These are phyloP conservation scores for Euplagia quadripunctaria DNA, from an alignment of 2,888 invertebrate genomes.

Conservation along the genomic window DNA sequence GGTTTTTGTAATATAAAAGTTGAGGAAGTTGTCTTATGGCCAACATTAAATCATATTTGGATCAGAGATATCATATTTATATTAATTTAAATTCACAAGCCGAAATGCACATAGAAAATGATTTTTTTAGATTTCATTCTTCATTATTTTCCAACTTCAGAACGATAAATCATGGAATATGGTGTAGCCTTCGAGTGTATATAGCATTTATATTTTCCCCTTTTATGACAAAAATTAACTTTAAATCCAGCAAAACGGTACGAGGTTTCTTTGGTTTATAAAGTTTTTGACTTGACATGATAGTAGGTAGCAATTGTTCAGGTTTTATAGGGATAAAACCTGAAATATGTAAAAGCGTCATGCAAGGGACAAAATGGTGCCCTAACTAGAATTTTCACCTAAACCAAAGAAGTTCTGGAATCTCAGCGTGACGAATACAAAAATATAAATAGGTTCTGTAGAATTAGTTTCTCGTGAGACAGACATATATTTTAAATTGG, in stretches of 20 bases:
- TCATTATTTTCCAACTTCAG: too few relatives aligned
- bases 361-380: not conserved
- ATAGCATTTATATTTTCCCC: not conserved
- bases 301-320: not conserved
- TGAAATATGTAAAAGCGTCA: not conserved
- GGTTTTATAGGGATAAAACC: not conserved
- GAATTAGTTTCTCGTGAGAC: not conserved
- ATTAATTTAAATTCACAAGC: not conserved
- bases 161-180: not conserved
- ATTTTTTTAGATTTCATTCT: not conserved
- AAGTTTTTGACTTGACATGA: not conserved
- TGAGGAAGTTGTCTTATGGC: not conserved
- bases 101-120: not conserved
- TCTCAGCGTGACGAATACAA: too few relatives aligned
- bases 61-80: not conserved
- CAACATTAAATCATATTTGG: not conserved
- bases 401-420: too few relatives aligned
- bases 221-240: not conserved
- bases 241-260: not conserved
- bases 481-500: not conserved
- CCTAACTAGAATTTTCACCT: not conserved
- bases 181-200: not conserved
- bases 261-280: not conserved
- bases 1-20: conserved; percentile 17
- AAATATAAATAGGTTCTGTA: not conserved